Conservation (phyloP, 2,888 invertebrate species). For the Sialis lutaria region DNA sequence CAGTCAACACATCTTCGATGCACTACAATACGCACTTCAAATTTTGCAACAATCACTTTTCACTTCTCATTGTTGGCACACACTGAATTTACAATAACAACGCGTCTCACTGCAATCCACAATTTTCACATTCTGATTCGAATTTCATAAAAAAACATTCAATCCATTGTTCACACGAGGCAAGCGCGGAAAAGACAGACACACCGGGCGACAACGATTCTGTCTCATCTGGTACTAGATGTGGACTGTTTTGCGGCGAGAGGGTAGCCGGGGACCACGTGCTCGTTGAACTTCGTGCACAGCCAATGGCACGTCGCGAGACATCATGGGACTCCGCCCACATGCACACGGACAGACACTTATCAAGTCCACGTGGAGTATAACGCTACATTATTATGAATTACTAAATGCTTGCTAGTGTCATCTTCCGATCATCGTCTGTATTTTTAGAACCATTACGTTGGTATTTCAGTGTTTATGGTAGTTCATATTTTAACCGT, state of each 20-base stretch:
- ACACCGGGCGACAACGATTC: conserved; percentile 2
- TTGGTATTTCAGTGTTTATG: no score
- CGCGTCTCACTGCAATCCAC: no score
- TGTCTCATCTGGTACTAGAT: conserved; percentile 3
- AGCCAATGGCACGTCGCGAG: neutral
- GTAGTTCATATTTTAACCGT: no score
- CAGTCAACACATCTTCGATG: neutral
- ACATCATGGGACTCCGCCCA: neutral
- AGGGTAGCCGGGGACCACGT: conserved; percentile 6
- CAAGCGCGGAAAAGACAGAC: neutral
- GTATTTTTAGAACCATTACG: no score
- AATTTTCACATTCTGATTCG: neutral
- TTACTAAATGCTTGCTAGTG: no score
- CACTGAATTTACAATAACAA: no score
- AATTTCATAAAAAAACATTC: neutral
- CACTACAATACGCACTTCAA: neutral
- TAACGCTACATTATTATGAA: no score
- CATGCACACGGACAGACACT: neutral
- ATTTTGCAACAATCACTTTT: no score
- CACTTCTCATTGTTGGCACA: no score
- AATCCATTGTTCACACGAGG: neutral
- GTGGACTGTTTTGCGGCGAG: conserved; percentile 2
- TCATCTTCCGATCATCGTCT: no score
- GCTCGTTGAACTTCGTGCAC: conserved; percentile 4
- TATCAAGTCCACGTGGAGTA: conserved; percentile 5